Conservation (phyloP, 2,888 invertebrate genomes). For the Crematogaster levior region DNA sequence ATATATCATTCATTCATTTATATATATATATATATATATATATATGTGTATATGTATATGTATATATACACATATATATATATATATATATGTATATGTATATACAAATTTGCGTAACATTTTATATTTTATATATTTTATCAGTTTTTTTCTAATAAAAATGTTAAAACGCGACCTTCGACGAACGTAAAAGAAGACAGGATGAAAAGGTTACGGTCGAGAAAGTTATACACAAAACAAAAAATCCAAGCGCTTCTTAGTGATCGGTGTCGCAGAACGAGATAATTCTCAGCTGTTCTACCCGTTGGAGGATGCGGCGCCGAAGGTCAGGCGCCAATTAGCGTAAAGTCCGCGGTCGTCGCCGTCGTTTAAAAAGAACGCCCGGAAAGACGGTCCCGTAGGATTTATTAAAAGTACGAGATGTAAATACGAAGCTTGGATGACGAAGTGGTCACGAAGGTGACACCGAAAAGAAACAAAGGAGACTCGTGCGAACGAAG, state of each 20-base stretch:
- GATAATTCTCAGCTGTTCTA: conserved; percentile 54
- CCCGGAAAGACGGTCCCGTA: conserved; percentile 22
- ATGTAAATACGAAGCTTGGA: conserved; percentile 43
- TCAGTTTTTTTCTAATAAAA: neutral
- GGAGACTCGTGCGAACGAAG: neutral
- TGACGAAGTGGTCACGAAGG: conserved; percentile 53
- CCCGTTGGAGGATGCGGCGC: conserved; percentile 45
- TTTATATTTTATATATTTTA: neutral
- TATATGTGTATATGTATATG: too few relatives aligned
- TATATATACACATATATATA: too few relatives aligned
- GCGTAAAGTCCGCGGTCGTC: conserved; percentile 41
- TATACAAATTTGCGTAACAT: neutral
- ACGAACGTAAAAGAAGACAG: neutral
- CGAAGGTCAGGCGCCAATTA: conserved; percentile 63
- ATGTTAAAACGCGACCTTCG: neutral
- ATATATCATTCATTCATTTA: too few relatives aligned
- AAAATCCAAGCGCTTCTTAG: conserved; percentile 19
- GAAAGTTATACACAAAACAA: conserved; percentile 5
- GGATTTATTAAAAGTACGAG: conserved; percentile 64
- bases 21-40: too few relatives aligned
- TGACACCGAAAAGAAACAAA: conserved; percentile 15
- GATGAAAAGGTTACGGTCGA: neutral
- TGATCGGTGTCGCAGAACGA: conserved; percentile 39
- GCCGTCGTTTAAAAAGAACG: conserved; percentile 32
- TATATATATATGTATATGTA: too few relatives aligned